Evolutionary conservation across 37 sponge, comb jelly and placozoan species (phyloP).

Genomic region (Agelas oroides): DNA sequence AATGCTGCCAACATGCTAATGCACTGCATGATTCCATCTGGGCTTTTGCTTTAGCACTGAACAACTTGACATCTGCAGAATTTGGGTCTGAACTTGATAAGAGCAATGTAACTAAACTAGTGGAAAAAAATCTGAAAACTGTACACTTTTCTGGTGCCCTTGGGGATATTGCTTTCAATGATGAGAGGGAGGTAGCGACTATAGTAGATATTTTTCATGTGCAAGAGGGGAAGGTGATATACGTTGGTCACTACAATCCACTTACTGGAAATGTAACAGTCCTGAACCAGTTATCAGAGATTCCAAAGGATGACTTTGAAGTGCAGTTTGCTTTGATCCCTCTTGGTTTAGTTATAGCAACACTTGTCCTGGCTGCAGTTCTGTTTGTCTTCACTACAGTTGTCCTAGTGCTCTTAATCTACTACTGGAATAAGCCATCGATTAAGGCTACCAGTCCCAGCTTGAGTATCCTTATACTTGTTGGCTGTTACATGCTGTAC

Average conservation of each 20-base stretch:
- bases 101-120: background rate
- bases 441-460: conserved; percentile 54
- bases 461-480: conserved; percentile 35
- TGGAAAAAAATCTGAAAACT: conserved; percentile 2
- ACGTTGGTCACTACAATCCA: conserved; percentile 6
- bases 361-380: background rate
- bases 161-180: conserved; percentile 22
- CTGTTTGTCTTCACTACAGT: conserved; percentile 4
- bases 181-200: background rate
- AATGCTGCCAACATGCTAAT: conserved; percentile 7
- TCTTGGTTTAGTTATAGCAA: background rate
- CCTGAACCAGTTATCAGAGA: no score
- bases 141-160: conserved; percentile 16
- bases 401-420: conserved; percentile 10
- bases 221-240: background rate
- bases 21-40: conserved; percentile 47
- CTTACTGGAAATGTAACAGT: no score
- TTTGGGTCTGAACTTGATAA: background rate
- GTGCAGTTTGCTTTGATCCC: no score
- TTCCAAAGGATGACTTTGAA: background rate
- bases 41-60: conserved; percentile 53
- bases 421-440: conserved; percentile 4
- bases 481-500: conserved; percentile 37
- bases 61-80: conserved; percentile 31
- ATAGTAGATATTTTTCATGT: conserved; percentile 17